Evolutionary conservation across 2,888 invertebrate species (phyloP), one percentile per base, ranked within the genome.

Genomic region (Pandemis cinnamomeana): DNA sequence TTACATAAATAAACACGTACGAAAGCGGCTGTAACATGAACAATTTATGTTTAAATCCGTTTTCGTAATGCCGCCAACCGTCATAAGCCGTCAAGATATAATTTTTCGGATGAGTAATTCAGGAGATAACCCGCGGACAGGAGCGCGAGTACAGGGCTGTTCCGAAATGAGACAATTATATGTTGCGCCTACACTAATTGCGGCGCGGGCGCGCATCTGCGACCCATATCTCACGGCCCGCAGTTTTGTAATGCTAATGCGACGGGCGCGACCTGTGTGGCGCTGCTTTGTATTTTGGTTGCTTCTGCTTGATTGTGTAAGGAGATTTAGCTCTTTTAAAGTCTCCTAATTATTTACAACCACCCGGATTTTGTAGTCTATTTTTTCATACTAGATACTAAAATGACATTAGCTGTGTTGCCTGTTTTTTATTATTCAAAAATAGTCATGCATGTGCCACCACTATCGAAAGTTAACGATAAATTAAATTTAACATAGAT

Each of bases 181-280:
- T 85, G 84, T 93, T 92, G 91, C 92, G 89, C 85, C 83, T 80
- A 83, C 82, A 85, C 85, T 91, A 91, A 92, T 91, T 90, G 86
- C 87, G 79, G 78, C 79, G 86, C 89, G 86, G 84, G 85, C 86
- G 87, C 86, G 85, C 91, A 87, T 89, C 90, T 87, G 88, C 89
- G 93, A 89, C 93, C 93, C 89, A 92, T 92, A 93, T 93, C 92
- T 92, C 92, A 92, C 91, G 92, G 87, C 82, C 84, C 81, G 87
- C 84, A 81, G 87, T 92, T 90, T 90, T 89, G 91, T 87, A 91
- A 92, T 88, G 85, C 85, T 89, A 89, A 90, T 89, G 83, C 84
- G 75, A 71, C 71, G 79, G 78, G 78, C 78, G 79, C 83, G 82
- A 84, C 82, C 83, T 83, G 86, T 84, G 83, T 80, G 82, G 80